Percentiles rank a stretch among this genome's conserved stretches.
phyloP scores from a whole-genome alignment of 1,140 invertebrate genomes.

The Ruditapes philippinarum region DNA sequence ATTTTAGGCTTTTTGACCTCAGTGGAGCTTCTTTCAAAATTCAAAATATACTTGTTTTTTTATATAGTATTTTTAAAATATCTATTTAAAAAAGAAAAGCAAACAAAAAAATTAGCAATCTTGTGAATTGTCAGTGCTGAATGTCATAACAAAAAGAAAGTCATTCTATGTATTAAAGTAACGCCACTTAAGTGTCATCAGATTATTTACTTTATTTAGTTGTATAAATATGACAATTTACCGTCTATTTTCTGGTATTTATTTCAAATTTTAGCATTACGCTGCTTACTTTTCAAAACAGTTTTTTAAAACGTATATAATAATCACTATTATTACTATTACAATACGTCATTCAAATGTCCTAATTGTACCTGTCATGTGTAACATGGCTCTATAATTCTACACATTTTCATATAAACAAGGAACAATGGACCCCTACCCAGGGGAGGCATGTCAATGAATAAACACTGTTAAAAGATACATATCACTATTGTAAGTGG shows the following conservation, averaged over 20 bases:
- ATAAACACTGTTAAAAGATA: slow-evolving; percentile 15
- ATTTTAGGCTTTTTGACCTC: too few relatives aligned
- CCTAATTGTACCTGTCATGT: not conserved
- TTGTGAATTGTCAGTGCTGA: too few relatives aligned
- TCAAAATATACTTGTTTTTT: too few relatives aligned
- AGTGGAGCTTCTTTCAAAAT: too few relatives aligned
- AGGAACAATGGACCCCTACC: not conserved
- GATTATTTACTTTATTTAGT: too few relatives aligned
- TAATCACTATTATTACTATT: not conserved
- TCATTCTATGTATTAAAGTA: too few relatives aligned
- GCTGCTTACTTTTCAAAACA: not conserved
- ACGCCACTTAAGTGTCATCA: too few relatives aligned
- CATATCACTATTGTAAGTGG: not conserved
- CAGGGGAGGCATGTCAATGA: slow-evolving; percentile 6
- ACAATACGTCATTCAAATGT: not conserved
- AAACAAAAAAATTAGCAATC: too few relatives aligned
- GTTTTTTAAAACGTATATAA: not conserved
- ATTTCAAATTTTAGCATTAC: not conserved
- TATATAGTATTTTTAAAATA: too few relatives aligned
- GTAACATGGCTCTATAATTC: not conserved
- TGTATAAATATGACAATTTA: not conserved
- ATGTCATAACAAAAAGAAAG: too few relatives aligned
- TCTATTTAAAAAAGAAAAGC: too few relatives aligned
- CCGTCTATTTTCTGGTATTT: not conserved
- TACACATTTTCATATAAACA: not conserved